Percentiles rank a stretch among this genome's conserved stretches.
These are phyloP conservation scores for Cantharis rustica DNA, from an alignment of 2,888 invertebrate species.

Conservation along the genomic window DNA sequence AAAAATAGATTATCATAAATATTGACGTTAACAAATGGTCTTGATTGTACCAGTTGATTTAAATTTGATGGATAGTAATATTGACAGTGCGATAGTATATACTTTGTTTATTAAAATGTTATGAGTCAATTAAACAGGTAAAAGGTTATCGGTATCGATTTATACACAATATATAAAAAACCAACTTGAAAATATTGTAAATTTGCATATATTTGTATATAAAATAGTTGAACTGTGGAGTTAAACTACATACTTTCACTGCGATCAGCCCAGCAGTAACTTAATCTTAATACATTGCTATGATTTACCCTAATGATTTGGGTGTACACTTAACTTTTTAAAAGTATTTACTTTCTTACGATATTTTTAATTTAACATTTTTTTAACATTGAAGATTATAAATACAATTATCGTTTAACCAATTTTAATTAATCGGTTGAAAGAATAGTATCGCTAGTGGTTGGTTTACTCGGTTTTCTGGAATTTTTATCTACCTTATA, in stretches of 20 bases:
- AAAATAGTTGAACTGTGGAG: no score
- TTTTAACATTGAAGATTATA: neutral
- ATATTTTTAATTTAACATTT: no score
- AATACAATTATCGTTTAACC: neutral
- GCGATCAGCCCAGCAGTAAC: no score
- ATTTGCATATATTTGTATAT: neutral
- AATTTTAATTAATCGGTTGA: neutral
- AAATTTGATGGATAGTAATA: neutral
- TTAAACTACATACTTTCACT: no score
- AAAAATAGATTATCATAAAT: neutral
- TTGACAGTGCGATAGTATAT: neutral
- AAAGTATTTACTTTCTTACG: no score
- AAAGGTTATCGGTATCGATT: neutral
- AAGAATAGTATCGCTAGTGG: neutral
- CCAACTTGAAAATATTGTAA: neutral
- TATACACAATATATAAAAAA: neutral
- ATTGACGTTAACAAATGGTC: neutral
- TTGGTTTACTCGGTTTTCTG: neutral
- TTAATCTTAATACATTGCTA: no score
- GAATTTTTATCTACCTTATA: neutral
- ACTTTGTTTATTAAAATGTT: neutral
- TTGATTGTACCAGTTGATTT: neutral
- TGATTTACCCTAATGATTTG: neutral
- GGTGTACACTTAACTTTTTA: no score
- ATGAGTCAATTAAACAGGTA: neutral